A percentile compares a stretch with the other conserved stretches of the same genome.
These are phyloP conservation scores for Amiota mariae DNA, from an alignment of 2,888 invertebrate genomes.

Conservation along the genomic window DNA sequence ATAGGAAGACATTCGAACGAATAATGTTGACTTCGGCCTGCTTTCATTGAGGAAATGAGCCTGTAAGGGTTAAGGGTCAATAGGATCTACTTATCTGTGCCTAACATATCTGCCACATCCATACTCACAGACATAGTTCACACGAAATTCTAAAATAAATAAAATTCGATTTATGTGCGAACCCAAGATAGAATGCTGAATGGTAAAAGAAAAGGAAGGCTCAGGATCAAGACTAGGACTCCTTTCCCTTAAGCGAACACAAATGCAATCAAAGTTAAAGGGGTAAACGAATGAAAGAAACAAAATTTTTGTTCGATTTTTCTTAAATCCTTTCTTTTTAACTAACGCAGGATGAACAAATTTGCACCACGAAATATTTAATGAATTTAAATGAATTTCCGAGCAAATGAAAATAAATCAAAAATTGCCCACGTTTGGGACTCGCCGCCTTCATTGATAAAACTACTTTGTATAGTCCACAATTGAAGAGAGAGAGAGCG, in stretches of 20 bases:
- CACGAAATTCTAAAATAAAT: slow-evolving; percentile 62
- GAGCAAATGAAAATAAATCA: slow-evolving; percentile 4
- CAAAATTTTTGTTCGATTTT: not conserved
- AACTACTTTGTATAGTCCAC: not conserved
- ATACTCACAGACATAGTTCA: slow-evolving; percentile 26
- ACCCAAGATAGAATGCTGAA: not conserved
- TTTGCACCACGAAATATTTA: slow-evolving; percentile 57
- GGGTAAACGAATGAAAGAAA: not conserved
- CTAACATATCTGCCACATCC: slow-evolving; percentile 47
- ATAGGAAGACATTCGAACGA: slow-evolving; percentile 24
- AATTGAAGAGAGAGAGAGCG: not conserved
- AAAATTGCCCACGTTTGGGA: not conserved
- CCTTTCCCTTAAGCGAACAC: not conserved
- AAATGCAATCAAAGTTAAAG: slow-evolving; percentile 12
- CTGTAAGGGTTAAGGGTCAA: slow-evolving; percentile 53
- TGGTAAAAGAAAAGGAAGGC: not conserved
- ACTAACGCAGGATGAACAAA: not conserved
- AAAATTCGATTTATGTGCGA: slow-evolving; percentile 64
- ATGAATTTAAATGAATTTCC: slow-evolving; percentile 58
- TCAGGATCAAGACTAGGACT: not conserved
- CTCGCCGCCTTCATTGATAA: slow-evolving; percentile 1
- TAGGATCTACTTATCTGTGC: slow-evolving; percentile 59
- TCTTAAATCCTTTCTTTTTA: not conserved
- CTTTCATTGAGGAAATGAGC: slow-evolving; percentile 1
- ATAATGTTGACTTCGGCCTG: not conserved